Evolutionary conservation across 2,797 vertebrate species (phyloP), one percentile per base, ranked within the genome.

Genomic region (Menidia menidia): DNA sequence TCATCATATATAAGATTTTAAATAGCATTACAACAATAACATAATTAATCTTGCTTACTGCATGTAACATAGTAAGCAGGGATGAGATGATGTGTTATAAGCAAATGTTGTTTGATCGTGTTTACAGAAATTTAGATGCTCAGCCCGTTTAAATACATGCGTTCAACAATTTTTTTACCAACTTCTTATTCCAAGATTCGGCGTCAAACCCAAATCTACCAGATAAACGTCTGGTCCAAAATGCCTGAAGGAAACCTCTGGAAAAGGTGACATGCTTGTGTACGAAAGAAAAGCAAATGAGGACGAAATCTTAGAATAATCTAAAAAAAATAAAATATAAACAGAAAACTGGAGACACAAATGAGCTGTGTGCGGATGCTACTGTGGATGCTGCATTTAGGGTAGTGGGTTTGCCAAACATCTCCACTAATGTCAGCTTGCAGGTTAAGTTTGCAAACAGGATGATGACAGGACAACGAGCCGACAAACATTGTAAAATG

Each of bases 191-290:
- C 16, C 4, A n/a, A 47, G n/a, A 9, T 5, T 16, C 5, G 33
- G 15, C 18, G 8, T 4, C 18, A 41, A 11, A 16, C 4, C 32
- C 39, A 1, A 68, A 52, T 32, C n/a, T 32, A 25, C 14, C 33
- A 18, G 13, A 57, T 39, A 55, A 66, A 71, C 15, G 59, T 47
- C 53, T 60, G 65, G 57, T 69, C 58, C 32, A 50, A 43, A 75
- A 75, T 18, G 55, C 56, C 64, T 48, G 14, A 67, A 59, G 55
- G 61, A 68, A 53, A 77, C 64, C 18, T 77, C 65, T 72, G 62
- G 52, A 75, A 64, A 53, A 52, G 31, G 45, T 41, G 25, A 50
- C 16, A 19, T 2, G 6, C 32, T 30, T 35, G 65, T 6, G 30
- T 48, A 35, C 30, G 64, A 13, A 45, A 55, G 12, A 57, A 32